Percentiles rank a stretch among this genome's conserved stretches.
phyloP scores from a whole-genome alignment of 2,888 invertebrate genomes.

The Boloria euphrosyne region DNA sequence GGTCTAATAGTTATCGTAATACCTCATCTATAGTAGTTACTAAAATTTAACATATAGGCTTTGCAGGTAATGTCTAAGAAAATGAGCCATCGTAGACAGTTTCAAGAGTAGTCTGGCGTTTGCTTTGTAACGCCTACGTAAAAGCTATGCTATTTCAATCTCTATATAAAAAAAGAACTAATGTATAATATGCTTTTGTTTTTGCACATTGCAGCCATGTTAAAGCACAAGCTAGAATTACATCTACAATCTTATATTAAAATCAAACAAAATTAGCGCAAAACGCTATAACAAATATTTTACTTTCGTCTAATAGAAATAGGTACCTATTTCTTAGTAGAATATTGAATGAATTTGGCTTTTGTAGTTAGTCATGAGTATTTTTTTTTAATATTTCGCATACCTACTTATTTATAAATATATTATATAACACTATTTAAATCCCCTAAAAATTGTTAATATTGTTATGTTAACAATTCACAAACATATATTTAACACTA shows the following conservation, averaged over 20 bases:
- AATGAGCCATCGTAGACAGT: background rate
- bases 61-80: background rate
- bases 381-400: no score
- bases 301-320: no score
- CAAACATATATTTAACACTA: constrained; percentile 8
- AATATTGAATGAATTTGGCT: no score
- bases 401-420: no score
- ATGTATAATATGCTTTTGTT: background rate
- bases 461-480: background rate
- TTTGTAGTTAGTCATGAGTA: background rate
- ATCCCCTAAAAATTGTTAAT: no score
- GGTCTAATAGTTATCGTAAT: background rate
- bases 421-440: no score
- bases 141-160: background rate
- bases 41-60: background rate
- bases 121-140: background rate
- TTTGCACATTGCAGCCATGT: background rate
- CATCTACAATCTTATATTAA: no score
- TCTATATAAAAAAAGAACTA: background rate
- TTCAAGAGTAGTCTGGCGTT: background rate
- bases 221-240: no score
- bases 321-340: no score
- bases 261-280: no score
- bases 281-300: no score
- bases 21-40: constrained; percentile 10